Evolutionary conservation across 2,113 vertebrate genomes (phyloP).

Genomic region (Micronycteris hirsuta): DNA sequence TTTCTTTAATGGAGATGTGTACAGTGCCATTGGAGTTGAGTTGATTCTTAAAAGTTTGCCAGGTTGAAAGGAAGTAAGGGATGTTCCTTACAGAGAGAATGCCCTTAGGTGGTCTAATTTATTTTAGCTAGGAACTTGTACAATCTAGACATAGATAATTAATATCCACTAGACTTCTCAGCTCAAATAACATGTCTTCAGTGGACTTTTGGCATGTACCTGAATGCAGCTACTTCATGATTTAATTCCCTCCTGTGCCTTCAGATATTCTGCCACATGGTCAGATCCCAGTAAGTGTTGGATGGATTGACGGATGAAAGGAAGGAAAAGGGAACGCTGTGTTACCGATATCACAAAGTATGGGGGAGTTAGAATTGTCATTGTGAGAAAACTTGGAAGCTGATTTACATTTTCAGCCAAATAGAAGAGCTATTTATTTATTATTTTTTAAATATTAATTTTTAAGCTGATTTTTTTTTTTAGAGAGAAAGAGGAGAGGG

Average conservation of each 20-base stretch:
- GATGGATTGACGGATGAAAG: not conserved
- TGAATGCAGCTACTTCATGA: not conserved
- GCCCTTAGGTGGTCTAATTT: not conserved
- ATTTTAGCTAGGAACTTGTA: not conserved
- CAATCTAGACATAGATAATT: not conserved
- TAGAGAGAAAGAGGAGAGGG: no score
- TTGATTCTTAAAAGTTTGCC: not conserved
- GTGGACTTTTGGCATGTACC: not conserved
- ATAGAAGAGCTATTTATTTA: not conserved
- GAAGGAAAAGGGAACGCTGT: not conserved
- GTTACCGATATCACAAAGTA: not conserved
- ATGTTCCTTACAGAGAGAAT: not conserved
- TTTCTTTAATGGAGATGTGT: not conserved
- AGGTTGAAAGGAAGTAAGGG: not conserved
- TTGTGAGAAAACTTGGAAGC: not conserved
- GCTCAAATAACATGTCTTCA: not conserved
- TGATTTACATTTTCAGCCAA: not conserved
- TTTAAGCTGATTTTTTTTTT: no score
- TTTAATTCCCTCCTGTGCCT: not conserved
- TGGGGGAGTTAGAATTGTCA: not conserved
- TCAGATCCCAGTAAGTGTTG: not conserved
- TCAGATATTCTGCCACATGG: not conserved
- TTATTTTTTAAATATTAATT: no score
- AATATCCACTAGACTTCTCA: not conserved
- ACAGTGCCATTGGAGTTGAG: not conserved